phyloP scores from a whole-genome alignment of 2,797 vertebrate species.

The Psittacula derbiana region DNA sequence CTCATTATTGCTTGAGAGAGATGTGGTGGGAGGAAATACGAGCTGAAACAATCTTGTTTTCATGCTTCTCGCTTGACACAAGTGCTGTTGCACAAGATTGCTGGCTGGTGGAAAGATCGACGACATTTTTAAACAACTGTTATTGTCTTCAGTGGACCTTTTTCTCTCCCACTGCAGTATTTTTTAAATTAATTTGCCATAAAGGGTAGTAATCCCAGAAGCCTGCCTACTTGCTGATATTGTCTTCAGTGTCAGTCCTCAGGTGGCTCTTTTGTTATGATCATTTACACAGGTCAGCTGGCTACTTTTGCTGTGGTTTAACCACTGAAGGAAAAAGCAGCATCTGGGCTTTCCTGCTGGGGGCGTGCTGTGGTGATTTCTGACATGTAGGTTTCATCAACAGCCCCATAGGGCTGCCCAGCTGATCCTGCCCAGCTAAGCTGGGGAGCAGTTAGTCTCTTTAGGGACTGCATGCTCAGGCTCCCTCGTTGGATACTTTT shows the following conservation, averaged over 20 bases:
- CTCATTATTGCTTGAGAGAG: background rate
- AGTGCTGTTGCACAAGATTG: background rate
- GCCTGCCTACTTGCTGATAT: background rate
- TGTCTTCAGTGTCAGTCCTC: background rate
- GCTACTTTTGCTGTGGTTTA: background rate
- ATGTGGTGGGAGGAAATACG: background rate
- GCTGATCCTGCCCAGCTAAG: background rate
- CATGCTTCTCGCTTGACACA: background rate
- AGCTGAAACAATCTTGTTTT: background rate
- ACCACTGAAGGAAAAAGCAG: background rate
- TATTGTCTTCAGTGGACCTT: background rate
- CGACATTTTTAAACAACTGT: background rate
- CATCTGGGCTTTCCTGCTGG: background rate
- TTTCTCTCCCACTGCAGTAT: background rate
- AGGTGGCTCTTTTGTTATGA: background rate
- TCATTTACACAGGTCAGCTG: background rate
- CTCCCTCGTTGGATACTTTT: background rate
- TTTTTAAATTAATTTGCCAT: background rate
- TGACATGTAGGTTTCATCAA: background rate
- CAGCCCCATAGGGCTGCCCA: background rate
- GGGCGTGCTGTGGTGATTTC: background rate
- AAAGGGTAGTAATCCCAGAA: background rate
- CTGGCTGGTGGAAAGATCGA: background rate
- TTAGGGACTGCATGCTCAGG: background rate
- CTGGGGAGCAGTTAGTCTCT: background rate